Percentiles rank a stretch among this genome's conserved stretches.
phyloP scores from a whole-genome alignment of 2,113 vertebrate species.

The Mugil cephalus region DNA sequence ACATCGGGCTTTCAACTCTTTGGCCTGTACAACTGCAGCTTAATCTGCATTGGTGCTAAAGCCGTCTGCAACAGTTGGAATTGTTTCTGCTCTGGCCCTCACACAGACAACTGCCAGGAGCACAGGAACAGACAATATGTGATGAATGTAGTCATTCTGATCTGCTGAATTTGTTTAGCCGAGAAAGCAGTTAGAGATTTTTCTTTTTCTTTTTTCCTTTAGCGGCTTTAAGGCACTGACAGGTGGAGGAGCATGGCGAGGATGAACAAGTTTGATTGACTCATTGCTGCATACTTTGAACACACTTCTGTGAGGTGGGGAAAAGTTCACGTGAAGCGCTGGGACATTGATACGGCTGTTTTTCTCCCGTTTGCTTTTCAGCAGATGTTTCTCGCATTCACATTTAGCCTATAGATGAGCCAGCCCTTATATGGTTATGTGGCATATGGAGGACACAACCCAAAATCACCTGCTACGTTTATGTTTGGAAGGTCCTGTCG shows the following conservation, averaged over 20 bases:
- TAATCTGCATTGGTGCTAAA: slow-evolving; percentile 31
- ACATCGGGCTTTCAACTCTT: neutral
- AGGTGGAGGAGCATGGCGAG: slow-evolving; percentile 33
- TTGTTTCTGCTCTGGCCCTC: slow-evolving; percentile 51
- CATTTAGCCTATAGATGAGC: slow-evolving; percentile 16
- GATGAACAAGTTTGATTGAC: slow-evolving; percentile 11
- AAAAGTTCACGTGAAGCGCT: slow-evolving; percentile 20
- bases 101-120: slow-evolving; percentile 62
- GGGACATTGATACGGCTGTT: slow-evolving; percentile 43
- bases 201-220: slow-evolving; percentile 45
- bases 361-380: slow-evolving; percentile 29
- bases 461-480: slow-evolving; percentile 11
- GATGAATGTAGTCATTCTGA: slow-evolving; percentile 63
- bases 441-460: slow-evolving; percentile 17
- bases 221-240: slow-evolving; percentile 34
- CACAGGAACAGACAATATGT: slow-evolving; percentile 61
- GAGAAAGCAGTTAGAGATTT: too few species aligned
- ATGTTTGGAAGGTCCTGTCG: neutral
- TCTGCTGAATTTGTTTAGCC: slow-evolving; percentile 4
- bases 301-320: slow-evolving; percentile 28
- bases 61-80: slow-evolving; percentile 49
- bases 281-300: slow-evolving; percentile 20
- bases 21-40: slow-evolving; percentile 27
- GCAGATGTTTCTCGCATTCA: slow-evolving; percentile 61
- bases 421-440: slow-evolving; percentile 11